These are phyloP conservation scores for Antennarius striatus DNA, from an alignment of 2,113 vertebrate species.

Conservation along the genomic window DNA sequence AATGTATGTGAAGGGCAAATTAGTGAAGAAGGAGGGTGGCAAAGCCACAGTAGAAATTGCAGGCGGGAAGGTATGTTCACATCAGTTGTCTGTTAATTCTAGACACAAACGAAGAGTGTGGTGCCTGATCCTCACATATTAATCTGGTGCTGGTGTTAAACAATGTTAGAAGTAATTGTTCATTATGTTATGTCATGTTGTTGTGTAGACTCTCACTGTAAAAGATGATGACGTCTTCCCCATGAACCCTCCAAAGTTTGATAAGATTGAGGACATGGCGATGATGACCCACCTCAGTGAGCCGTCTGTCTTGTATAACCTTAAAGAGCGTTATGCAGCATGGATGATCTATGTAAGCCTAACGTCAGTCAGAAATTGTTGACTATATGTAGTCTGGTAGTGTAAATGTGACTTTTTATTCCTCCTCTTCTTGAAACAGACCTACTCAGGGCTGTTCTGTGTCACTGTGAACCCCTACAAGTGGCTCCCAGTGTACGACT, in stretches of 20 bases:
- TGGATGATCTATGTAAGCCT: constrained; percentile 92
- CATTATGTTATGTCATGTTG: not conserved
- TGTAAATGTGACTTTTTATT: constrained; percentile 24
- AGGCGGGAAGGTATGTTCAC: constrained; percentile 75
- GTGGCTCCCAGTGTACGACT: constrained; percentile 87
- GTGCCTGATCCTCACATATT: too few relatives aligned
- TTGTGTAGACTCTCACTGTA: constrained; percentile 67
- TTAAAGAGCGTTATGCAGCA: constrained; percentile 89
- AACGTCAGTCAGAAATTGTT: not conserved
- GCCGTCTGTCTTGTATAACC: constrained; percentile 81
- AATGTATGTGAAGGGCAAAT: constrained; percentile 83
- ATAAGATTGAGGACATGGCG: constrained; percentile 83
- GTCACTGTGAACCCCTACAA: constrained; percentile 92
- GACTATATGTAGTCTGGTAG: constrained; percentile 66
- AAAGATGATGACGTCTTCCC: constrained; percentile 77
- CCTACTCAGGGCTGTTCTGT: constrained; percentile 89
- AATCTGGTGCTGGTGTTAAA: not conserved
- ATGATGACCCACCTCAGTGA: constrained; percentile 83
- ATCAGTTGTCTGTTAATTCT: not conserved
- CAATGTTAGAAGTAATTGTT: not conserved
- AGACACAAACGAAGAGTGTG: too few relatives aligned
- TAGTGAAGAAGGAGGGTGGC: constrained; percentile 82
- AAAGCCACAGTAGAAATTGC: constrained; percentile 84
- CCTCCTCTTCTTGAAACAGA: constrained; percentile 69
- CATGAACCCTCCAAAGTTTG: constrained; percentile 82